Evolutionary conservation across 2,888 invertebrate species (phyloP), one percentile per base, ranked within the genome.

Genomic region (Philaethria dido): DNA sequence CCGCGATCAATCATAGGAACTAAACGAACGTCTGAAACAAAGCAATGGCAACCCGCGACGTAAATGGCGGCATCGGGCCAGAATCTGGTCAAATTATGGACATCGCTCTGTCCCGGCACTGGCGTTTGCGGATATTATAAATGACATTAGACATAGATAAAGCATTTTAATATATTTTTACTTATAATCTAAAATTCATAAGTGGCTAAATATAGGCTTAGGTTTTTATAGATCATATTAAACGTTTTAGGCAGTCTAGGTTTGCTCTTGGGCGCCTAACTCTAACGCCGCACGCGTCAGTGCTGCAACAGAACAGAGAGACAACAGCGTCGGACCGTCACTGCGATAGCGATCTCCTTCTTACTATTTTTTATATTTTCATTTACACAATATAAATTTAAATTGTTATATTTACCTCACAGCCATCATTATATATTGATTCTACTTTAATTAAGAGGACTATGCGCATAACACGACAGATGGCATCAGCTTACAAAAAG

Each of bases 381-480:
- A 85, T 89, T 89, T 89, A 91, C 86, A 89, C 80, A 88, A 88
- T 92, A 92, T 89, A 88, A 89, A 88, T 90, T 92, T 91, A 90
- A 92, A 89, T 88, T 88, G 90, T 92, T 90, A 89, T 89, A 86
- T 88, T 90, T 90, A 92, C 88, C 92, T 92, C 92, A 92, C 92
- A 92, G 92, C 92, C 92, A 92, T 92, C 92, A 91, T 92, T 92
- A 92, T 88, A 91, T 91, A 92, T 91, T 92, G 92, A 91, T 89
- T 88, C 92, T 92, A 92, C 92, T 74, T 88, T 91, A 89, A 88
- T 89, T 74, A 88, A 89, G 88, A 88, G 90, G 87, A 89, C 89
- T 89, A 89, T 77, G 85, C 86, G 83, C 85, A 87, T 89, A 83
- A 87, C 88, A 90, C 89, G 85, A 81, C 66, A 86, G 90, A 91